Percentiles rank a stretch among this genome's conserved stretches.
Conservation (phyloP, 2,888 invertebrate species). For the Agrochola macilenta region DNA sequence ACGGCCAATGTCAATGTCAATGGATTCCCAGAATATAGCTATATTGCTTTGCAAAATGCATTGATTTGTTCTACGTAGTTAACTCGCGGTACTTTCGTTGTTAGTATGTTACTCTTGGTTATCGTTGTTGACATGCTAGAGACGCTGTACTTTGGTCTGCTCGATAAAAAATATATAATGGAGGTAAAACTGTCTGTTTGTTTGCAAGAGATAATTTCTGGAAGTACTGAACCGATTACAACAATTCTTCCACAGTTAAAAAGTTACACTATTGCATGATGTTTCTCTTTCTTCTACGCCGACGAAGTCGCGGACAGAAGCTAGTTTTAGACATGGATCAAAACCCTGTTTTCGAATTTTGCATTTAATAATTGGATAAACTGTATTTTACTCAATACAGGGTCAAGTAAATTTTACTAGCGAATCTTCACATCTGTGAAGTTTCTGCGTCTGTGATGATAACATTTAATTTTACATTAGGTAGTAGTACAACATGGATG, state of each 20-base stretch:
- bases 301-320: background rate
- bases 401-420: no score
- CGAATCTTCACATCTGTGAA: no score
- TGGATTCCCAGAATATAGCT: background rate
- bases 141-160: background rate
- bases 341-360: background rate
- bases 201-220: background rate
- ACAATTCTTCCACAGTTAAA: background rate
- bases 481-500: no score
- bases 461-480: no score
- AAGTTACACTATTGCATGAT: background rate
- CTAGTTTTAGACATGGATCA: background rate
- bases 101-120: no score
- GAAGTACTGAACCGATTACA: no score
- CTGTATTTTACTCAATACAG: no score
- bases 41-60: background rate
- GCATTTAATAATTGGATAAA: no score
- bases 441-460: no score
- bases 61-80: background rate
- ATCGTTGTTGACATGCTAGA: background rate
- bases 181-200: background rate
- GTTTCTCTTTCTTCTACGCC: background rate
- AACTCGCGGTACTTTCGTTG: background rate
- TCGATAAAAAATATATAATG: background rate
- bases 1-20: conserved; percentile 23